Percentiles rank a stretch among this genome's conserved stretches.
These are phyloP conservation scores for Drosophila kanekoi DNA, from an alignment of 2,888 invertebrate genomes.

Conservation along the genomic window DNA sequence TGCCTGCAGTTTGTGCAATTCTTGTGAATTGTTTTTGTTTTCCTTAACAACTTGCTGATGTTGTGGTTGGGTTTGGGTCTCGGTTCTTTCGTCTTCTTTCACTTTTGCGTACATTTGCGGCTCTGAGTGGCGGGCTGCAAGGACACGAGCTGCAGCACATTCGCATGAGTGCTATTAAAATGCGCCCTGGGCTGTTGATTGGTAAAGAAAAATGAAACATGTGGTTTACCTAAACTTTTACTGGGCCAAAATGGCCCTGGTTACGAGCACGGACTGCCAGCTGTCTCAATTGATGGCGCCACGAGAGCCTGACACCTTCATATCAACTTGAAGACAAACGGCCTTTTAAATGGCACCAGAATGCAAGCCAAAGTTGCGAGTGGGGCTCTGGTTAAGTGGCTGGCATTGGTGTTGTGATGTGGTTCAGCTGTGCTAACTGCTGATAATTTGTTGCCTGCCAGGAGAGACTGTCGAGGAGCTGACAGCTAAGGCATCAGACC, in stretches of 20 bases:
- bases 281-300: conserved; percentile 36
- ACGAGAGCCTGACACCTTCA: conserved; percentile 56
- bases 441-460: conserved; percentile 32
- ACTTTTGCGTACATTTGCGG: conserved; percentile 39
- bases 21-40: conserved; percentile 50
- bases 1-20: conserved; percentile 52
- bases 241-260: conserved; percentile 22
- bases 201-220: conserved; percentile 74
- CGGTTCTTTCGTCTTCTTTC: conserved; percentile 9
- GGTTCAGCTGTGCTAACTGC: conserved; percentile 44
- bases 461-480: not conserved
- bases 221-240: conserved; percentile 74
- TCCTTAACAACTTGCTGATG: conserved; percentile 64
- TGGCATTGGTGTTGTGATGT: conserved; percentile 26
- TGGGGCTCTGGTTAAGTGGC: conserved; percentile 47
- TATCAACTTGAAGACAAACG: conserved; percentile 48
- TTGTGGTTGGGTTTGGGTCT: conserved; percentile 53
- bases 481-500: too few relatives aligned
- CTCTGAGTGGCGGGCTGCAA: conserved; percentile 42
- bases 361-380: conserved; percentile 2
- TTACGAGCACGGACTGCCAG: conserved; percentile 5
- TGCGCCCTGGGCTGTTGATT: conserved; percentile 76
- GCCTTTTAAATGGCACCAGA: conserved; percentile 36
- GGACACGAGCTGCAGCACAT: conserved; percentile 65
- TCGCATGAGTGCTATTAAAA: conserved; percentile 73